These are phyloP conservation scores for Chymomyza caudatula DNA, from an alignment of 2,888 invertebrate species.

Conservation along the genomic window DNA sequence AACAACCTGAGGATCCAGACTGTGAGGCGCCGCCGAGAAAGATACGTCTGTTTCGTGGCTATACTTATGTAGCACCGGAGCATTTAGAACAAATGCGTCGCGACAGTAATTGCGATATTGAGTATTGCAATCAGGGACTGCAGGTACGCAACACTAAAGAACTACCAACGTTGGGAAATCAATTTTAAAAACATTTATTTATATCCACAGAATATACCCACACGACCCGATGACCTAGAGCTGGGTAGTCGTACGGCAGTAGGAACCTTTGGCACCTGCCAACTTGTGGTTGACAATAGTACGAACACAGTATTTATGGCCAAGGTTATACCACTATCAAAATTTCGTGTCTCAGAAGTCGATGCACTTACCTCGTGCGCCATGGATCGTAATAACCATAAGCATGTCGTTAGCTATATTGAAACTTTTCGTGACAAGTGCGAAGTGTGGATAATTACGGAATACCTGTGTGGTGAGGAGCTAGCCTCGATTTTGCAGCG, in stretches of 20 bases:
- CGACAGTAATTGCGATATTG: slow-evolving; percentile 52
- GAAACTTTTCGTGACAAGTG: slow-evolving; percentile 89
- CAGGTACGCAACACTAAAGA: slow-evolving; percentile 43
- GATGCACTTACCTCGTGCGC: slow-evolving; percentile 89
- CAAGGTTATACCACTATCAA: slow-evolving; percentile 68
- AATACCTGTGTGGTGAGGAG: slow-evolving; percentile 91
- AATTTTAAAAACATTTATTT: background rate
- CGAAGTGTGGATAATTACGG: slow-evolving; percentile 94
- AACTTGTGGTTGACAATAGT: slow-evolving; percentile 59
- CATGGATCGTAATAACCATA: slow-evolving; percentile 78
- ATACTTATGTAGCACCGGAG: slow-evolving; percentile 94
- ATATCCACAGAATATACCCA: slow-evolving; percentile 55
- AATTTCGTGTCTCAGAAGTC: slow-evolving; percentile 81
- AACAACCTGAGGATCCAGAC: slow-evolving; percentile 94
- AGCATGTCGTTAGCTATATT: slow-evolving; percentile 83
- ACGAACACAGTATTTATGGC: slow-evolving; percentile 56
- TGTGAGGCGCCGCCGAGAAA: slow-evolving; percentile 91
- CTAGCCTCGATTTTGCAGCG: slow-evolving; percentile 75
- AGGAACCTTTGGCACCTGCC: slow-evolving; percentile 71
- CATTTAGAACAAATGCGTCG: slow-evolving; percentile 62
- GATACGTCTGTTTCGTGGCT: slow-evolving; percentile 93
- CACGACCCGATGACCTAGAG: slow-evolving; percentile 59
- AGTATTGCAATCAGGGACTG: slow-evolving; percentile 66
- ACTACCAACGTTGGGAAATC: background rate
- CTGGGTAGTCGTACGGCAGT: slow-evolving; percentile 52